Conservation (phyloP, 2,888 invertebrate species). For the Apamea monoglypha region DNA sequence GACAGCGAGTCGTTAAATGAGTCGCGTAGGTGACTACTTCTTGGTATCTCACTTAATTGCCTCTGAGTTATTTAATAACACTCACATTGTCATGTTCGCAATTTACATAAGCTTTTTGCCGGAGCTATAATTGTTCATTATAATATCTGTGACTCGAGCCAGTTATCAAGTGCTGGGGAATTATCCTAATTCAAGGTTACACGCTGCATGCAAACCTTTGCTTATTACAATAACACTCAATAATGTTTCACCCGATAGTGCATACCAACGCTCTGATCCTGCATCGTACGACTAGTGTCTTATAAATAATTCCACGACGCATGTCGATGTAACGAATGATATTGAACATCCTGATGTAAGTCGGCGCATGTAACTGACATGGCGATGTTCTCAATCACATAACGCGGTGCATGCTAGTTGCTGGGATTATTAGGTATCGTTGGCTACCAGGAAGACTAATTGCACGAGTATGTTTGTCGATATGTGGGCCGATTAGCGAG, state of each 20-base stretch:
- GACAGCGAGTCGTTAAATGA: constrained; percentile 42
- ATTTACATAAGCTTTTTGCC: constrained; percentile 83
- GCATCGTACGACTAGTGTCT: constrained; percentile 24
- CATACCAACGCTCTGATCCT: constrained; percentile 44
- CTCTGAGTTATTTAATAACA: constrained; percentile 77
- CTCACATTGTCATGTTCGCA: constrained; percentile 75
- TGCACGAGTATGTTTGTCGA: constrained; percentile 81
- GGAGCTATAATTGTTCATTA: constrained; percentile 79
- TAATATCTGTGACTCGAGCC: constrained; percentile 73
- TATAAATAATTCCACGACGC: constrained; percentile 48
- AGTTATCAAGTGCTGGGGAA: constrained; percentile 75
- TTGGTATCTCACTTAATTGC: constrained; percentile 72
- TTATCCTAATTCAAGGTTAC: constrained; percentile 83
- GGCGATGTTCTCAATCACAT: constrained; percentile 42
- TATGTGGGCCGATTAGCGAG: constrained; percentile 84
- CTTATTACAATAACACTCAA: constrained; percentile 60
- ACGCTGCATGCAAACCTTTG: constrained; percentile 72
- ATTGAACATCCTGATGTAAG: constrained; percentile 51
- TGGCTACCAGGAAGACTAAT: constrained; percentile 85
- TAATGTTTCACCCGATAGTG: constrained; percentile 48
- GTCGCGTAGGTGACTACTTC: constrained; percentile 55
- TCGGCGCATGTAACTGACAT: constrained; percentile 26
- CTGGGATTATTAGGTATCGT: constrained; percentile 72
- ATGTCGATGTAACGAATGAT: constrained; percentile 49
- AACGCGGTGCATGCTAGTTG: constrained; percentile 34